Evolutionary conservation across 2,888 invertebrate species (phyloP), one percentile per base, ranked within the genome.

Genomic region (Diarsia rubi): DNA sequence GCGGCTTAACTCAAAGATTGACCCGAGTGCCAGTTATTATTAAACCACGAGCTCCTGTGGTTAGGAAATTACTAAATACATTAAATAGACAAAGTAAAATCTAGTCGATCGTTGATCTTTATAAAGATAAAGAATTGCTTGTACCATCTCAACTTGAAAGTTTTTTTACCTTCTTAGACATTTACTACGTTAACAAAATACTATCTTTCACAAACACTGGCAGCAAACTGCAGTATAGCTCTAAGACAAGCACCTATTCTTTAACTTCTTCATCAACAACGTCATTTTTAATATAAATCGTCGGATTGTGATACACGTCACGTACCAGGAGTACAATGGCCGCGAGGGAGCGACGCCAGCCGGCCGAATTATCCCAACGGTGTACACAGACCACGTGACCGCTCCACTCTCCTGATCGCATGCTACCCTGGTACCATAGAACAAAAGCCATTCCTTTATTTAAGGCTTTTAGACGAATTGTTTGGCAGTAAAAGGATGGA

Each of bases 251-350:
- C 75, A 75, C 42, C 68, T 74, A 77, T 78, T 77, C 86, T 60
- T 62, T 16, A 83, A 80, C 42, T 76, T 73, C 70, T 81, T 79
- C 84, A 89, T 89, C 89, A 91, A 89, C 90, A 88, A 85, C 82
- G 82, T 87, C 83, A 84, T 88, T 86, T 90, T 84, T 88, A 84
- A 90, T 89, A 90, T 87, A 92, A 89, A 87, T 84, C 81, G 76
- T 77, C 52, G 79, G 82, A 88, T 93, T 90, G 83, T 75, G 72
- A 92, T 88, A 90, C 91, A 89, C 88, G 91, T 92, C 92, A 92
- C 93, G 93, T 93, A 87, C 75, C 54, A 57, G 69, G 73, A 69
- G 85, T 82, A 85, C 89, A 90, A 87, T 88, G 88, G 86, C 82
- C 86, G 85, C 84, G 84, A 74, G 89, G 86, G 88, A 86, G 81